Evolutionary conservation across 2,113 vertebrate genomes (phyloP).

Genomic region (Percina caprodes): DNA sequence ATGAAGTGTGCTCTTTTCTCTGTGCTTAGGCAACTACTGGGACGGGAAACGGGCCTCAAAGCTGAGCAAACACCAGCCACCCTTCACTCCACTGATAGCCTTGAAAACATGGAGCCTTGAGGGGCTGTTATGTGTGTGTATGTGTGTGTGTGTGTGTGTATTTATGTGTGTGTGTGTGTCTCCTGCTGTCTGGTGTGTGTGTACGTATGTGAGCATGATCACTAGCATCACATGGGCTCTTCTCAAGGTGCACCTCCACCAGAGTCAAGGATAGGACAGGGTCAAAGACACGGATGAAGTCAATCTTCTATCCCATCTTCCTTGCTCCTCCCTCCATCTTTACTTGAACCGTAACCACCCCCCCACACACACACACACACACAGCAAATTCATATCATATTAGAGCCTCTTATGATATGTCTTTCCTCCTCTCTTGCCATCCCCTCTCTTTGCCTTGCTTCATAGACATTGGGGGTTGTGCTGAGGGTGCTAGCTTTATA

Average conservation of each 20-base stretch:
- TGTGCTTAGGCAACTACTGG: constrained; percentile 24
- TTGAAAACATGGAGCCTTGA: constrained; percentile 77
- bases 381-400: constrained; percentile 33
- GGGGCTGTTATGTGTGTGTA: constrained; percentile 48
- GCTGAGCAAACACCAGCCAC: constrained; percentile 80
- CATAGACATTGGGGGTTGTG: constrained; percentile 4
- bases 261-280: constrained; percentile 75
- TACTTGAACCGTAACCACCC: constrained; percentile 7
- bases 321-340: constrained; percentile 23
- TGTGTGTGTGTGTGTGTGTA: constrained; percentile 23
- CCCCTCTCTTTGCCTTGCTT: not conserved
- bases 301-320: constrained; percentile 42
- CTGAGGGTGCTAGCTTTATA: not conserved
- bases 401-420: constrained; percentile 22
- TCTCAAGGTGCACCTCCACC: constrained; percentile 72
- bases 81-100: constrained; percentile 75
- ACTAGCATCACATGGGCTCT: constrained; percentile 68
- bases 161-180: constrained; percentile 44
- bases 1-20: constrained; percentile 16
- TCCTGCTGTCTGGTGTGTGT: constrained; percentile 34
- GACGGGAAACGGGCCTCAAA: constrained; percentile 78
- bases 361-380: not conserved
- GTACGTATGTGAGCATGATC: constrained; percentile 35
- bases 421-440: constrained; percentile 14
- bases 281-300: constrained; percentile 72